phyloP scores from a whole-genome alignment of 2,888 invertebrate species.

The Metellina segmentata region DNA sequence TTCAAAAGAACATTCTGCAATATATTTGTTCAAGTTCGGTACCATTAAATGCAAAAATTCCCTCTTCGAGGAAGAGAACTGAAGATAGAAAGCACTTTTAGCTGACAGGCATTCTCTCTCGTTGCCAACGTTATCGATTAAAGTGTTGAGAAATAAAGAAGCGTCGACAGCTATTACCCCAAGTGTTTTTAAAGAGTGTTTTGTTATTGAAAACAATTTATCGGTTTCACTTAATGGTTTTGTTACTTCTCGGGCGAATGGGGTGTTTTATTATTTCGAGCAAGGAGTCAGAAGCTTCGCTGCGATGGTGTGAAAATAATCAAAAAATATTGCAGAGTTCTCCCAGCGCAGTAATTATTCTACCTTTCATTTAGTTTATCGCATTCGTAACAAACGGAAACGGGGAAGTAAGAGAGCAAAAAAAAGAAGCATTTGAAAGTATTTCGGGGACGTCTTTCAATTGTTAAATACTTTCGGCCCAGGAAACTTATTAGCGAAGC shows the following conservation, averaged over 20 bases:
- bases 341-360: conserved; percentile 61
- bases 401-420: not conserved
- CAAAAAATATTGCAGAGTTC: conserved; percentile 55
- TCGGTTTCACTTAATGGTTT: conserved; percentile 70
- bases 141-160: conserved; percentile 64
- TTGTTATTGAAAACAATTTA: conserved; percentile 72
- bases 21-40: not conserved
- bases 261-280: conserved; percentile 61
- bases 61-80: not conserved
- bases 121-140: conserved; percentile 61
- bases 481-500: conserved; percentile 39
- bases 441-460: conserved; percentile 52
- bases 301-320: conserved; percentile 35
- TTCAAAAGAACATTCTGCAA: not conserved
- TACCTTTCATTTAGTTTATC: conserved; percentile 53
- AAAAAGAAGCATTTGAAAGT: conserved; percentile 25
- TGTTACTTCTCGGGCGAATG: conserved; percentile 46
- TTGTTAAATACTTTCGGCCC: conserved; percentile 56
- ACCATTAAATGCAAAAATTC: conserved; percentile 46
- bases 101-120: conserved; percentile 2
- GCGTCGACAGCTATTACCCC: conserved; percentile 67
- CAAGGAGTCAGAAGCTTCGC: conserved; percentile 23
- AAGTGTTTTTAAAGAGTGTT: conserved; percentile 71
- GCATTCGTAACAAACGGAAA: conserved; percentile 29
- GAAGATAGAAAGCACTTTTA: conserved; percentile 21